Evolutionary conservation across 2,113 vertebrate species (phyloP).

Genomic region (Chloropsis hardwickii): DNA sequence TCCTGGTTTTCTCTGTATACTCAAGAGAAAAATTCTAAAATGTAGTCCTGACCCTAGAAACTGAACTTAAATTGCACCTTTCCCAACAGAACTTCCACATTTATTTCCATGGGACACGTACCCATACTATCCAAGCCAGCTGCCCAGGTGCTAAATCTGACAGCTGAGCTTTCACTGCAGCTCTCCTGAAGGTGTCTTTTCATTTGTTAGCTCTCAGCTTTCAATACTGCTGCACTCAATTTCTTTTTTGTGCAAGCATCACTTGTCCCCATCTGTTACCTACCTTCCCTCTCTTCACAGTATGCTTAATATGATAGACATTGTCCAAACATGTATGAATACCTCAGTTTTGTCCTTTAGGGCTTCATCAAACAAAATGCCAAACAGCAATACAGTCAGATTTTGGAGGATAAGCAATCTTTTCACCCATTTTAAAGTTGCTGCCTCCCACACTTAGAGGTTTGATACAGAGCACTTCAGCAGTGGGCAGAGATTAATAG

Average conservation of each 20-base stretch:
- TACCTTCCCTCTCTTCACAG: not conserved
- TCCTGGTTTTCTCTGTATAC: not conserved
- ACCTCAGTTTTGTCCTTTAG: not conserved
- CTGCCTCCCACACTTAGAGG: not conserved
- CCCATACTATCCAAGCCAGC: not conserved
- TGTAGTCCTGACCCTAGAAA: not conserved
- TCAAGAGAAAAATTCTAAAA: not conserved
- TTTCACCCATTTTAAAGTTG: not conserved
- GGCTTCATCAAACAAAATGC: not conserved
- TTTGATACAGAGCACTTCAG: not conserved
- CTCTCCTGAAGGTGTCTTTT: not conserved
- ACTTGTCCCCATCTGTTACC: slow-evolving; percentile 11
- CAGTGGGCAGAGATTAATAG: not conserved
- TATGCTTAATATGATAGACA: not conserved
- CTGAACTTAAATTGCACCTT: not conserved
- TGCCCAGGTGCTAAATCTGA: not conserved
- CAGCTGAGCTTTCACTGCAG: not conserved
- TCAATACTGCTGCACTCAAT: not conserved
- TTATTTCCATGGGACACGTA: not conserved
- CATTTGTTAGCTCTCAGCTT: not conserved
- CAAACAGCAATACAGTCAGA: not conserved
- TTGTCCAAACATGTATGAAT: not conserved
- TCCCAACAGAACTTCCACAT: not conserved
- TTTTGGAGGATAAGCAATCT: not conserved
- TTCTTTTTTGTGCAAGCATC: not conserved